Base-by-base conservation (phyloP, 2,888 invertebrate species). In the Drosophila rellima region DNA sequence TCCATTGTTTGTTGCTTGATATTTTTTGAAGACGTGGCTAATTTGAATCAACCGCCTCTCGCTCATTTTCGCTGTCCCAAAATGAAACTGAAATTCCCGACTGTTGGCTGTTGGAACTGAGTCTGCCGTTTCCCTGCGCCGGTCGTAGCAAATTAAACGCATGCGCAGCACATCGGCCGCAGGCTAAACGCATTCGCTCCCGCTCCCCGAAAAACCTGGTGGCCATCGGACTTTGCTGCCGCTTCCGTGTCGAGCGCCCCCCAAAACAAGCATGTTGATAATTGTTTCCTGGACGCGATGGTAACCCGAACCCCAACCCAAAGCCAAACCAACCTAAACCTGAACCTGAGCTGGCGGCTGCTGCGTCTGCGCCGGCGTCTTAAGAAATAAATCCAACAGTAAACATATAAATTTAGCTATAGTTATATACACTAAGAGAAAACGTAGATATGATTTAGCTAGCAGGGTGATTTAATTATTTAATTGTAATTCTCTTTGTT, bases 31-130 rank as follows among this genome's bases (percentile, higher is more conserved):
- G 88, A 86, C 89, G 85, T 86, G 84, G 89, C 85, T 86, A 86
- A 86, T 88, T 85, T 86, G 84, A 88, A 86, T 87, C 87, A 86
- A 82, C 89, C 87, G 89, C 89, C 84, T 84, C 84, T 86, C 87
- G 88, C 84, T 86, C 88, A 85, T 85, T 88, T 88, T 72, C 88
- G 83, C 88, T 88, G 87, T 86, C 87, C 87, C 80, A 79, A 84
- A 84, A 83, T 74, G 79, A 77, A 83, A 81, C 76, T 56, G 76
- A 81, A 76, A 70, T 66, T 62, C 20, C 23, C 35, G 10, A 33
- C 33, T 11, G 18, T 48, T 48, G 11, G 31, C 54, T 51, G 18
- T 42, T 11, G 33, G 35, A 51, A 51, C 55, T 55, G 55, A 15
- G 20, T 35, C 45, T 45, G 44, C 23, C 44, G 33, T 35, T 45